These are phyloP conservation scores for Caerostris extrusa DNA, from an alignment of 1,140 invertebrate genomes.

Conservation along the genomic window DNA sequence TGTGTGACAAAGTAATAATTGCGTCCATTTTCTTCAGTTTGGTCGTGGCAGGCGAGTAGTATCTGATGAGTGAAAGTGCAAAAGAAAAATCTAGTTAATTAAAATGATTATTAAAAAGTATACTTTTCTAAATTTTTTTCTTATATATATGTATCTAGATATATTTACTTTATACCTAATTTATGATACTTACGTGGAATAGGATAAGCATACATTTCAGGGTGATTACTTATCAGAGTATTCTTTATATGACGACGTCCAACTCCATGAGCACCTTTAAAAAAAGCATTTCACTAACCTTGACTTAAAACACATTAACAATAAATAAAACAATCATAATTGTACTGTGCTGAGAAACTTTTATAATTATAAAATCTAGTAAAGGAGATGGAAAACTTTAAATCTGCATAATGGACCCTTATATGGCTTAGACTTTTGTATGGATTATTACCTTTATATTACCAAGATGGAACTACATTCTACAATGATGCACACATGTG, in stretches of 20 bases:
- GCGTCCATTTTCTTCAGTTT: conserved; percentile 98
- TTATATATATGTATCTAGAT: too few species aligned
- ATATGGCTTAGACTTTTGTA: too few species aligned
- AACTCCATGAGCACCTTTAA: conserved; percentile 93
- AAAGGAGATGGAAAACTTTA: too few species aligned
- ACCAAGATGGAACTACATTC: too few species aligned
- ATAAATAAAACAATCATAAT: too few species aligned
- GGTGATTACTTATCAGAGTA: conserved; percentile 97
- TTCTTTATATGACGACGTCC: conserved; percentile 99
- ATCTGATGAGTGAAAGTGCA: conserved; percentile 85
- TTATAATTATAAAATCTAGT: too few species aligned
- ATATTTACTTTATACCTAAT: background rate
- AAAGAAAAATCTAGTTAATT: background rate
- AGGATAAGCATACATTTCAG: conserved; percentile 99
- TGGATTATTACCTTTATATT: too few species aligned
- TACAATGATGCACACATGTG: too few species aligned
- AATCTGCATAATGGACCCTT: too few species aligned
- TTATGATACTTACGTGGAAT: conserved; percentile 93
- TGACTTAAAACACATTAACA: background rate
- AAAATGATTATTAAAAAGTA: background rate
- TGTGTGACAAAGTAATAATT: conserved; percentile 99
- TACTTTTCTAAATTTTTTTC: background rate
- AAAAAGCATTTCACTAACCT: background rate
- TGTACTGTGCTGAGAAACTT: too few species aligned
- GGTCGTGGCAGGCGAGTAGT: conserved; percentile 96